These are phyloP conservation scores for Mycteria americana DNA, from an alignment of 2,797 vertebrate genomes.

Conservation along the genomic window DNA sequence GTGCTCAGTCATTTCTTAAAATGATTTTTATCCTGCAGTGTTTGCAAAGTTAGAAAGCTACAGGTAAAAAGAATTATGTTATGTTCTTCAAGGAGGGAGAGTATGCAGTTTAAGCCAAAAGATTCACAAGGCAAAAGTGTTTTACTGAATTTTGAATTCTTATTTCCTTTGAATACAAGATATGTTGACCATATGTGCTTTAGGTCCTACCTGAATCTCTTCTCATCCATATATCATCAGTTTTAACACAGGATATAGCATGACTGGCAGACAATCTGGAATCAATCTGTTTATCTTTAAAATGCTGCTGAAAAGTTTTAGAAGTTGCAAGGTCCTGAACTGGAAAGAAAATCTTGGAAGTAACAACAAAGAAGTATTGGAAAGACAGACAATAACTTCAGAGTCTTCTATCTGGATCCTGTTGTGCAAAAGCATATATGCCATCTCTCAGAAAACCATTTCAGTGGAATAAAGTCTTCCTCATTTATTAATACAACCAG, in stretches of 20 bases:
- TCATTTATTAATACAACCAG: conserved; percentile 49
- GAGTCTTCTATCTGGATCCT: conserved; percentile 43
- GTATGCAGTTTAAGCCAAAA: not conserved
- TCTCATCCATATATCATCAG: conserved; percentile 36
- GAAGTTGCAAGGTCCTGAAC: conserved; percentile 59
- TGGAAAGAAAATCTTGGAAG: conserved; percentile 55
- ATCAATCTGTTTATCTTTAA: conserved; percentile 68
- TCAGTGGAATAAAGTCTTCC: conserved; percentile 32
- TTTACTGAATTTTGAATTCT: not conserved
- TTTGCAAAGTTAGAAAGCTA: not conserved
- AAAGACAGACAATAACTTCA: conserved; percentile 36
- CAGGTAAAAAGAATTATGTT: not conserved
- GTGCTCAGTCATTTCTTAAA: not conserved
- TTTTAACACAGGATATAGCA: conserved; percentile 57
- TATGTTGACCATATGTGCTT: conserved; percentile 59
- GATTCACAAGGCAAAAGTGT: conserved; percentile 1
- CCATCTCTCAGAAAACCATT: conserved; percentile 34
- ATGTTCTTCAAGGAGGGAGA: not conserved
- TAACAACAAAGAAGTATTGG: conserved; percentile 62
- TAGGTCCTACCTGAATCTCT: conserved; percentile 54
- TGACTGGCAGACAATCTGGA: conserved; percentile 61
- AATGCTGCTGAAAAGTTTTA: conserved; percentile 62
- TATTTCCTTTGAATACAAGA: conserved; percentile 34
- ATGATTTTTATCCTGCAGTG: not conserved
- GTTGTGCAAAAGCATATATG: conserved; percentile 6